Base-by-base conservation (phyloP, 1,140 invertebrate genomes). In the Condylostylus longicornis region DNA sequence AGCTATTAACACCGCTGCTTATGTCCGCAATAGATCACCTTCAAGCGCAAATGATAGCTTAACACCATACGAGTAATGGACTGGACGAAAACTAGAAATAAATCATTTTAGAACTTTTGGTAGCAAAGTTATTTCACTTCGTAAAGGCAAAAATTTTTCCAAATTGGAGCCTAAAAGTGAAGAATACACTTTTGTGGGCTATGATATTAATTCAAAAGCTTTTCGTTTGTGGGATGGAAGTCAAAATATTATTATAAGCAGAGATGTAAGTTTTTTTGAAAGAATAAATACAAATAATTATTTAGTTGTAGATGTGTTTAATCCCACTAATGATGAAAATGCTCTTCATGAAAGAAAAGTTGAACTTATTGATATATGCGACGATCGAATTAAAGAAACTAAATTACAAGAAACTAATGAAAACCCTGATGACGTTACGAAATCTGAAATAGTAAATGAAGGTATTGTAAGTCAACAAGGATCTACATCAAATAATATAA, bases 51-150 rank as follows among this genome's bases (percentile, higher is more conserved):
- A 42, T 33, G 44, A 41, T 5, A 49, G 47, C 17, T 41, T 30
- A 33, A 51, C 49, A 7, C 58, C 62, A 9, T 48, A 44, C 31
- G 51, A 62, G 41, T 9, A 42, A 18, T 63, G 50, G 50, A 39
- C 18, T 31, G 51, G 42, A 9, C 44, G 44, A n/a, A 49, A 47
- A 41, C 49, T 50, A 8, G 41, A 40, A 29, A 28, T 50, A 4
- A 38, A 31, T 19, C 43, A 50, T 30, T 40, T 61, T 30, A 37
- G 44, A 41, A 42, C 47, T 37, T 53, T 50, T 43, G 45, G 53
- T 19, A 48, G 42, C 31, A 38, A 44, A 28, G 48, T 44, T 18
- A 49, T 49, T 21, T 47, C 41, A 14, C 36, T 40, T 14, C 31
- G 42, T 29, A 45, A 45, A 29, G 49, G 54, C 46, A 40, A 39